phyloP scores from a whole-genome alignment of 1,140 invertebrate genomes.

The Rhynchophorus ferrugineus region DNA sequence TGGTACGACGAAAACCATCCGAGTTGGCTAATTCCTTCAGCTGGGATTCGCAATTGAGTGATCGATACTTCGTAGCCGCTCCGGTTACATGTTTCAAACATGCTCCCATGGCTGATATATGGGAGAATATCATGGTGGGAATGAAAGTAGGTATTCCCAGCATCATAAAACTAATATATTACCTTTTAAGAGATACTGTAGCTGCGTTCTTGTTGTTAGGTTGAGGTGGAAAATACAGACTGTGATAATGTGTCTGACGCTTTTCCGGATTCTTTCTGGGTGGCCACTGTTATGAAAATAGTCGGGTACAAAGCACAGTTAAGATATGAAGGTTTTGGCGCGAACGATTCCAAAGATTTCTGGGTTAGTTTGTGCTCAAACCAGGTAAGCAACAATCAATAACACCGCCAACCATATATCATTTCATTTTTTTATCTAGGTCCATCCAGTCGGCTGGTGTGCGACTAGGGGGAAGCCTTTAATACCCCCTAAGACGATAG shows the following conservation, averaged over 20 bases:
- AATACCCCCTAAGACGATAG: conserved; percentile 84
- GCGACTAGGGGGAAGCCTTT: conserved; percentile 89
- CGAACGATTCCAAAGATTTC: conserved; percentile 82
- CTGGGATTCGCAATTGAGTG: conserved; percentile 72
- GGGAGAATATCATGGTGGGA: conserved; percentile 86
- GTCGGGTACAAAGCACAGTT: conserved; percentile 89
- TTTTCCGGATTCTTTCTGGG: conserved; percentile 86
- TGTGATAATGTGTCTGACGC: conserved; percentile 70
- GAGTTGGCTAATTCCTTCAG: conserved; percentile 67
- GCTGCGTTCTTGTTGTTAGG: conserved; percentile 7
- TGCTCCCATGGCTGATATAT: conserved; percentile 84
- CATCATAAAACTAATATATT: not conserved
- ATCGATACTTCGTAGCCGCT: conserved; percentile 72
- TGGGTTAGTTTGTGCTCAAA: conserved; percentile 92
- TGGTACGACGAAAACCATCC: conserved; percentile 45
- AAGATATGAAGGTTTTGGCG: conserved; percentile 89
- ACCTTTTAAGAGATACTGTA: not conserved
- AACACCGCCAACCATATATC: not conserved
- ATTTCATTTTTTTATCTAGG: conserved; percentile 32
- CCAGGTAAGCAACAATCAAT: conserved; percentile 40
- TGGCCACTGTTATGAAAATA: conserved; percentile 84
- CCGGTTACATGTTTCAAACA: conserved; percentile 87
- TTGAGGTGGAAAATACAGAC: conserved; percentile 89
- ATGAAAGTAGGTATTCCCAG: conserved; percentile 63
- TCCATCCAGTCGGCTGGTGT: conserved; percentile 96